A percentile compares a stretch with the other conserved stretches of the same genome.
Conservation (phyloP, 1,140 invertebrate species). For the Zaprionus ghesquierei region DNA sequence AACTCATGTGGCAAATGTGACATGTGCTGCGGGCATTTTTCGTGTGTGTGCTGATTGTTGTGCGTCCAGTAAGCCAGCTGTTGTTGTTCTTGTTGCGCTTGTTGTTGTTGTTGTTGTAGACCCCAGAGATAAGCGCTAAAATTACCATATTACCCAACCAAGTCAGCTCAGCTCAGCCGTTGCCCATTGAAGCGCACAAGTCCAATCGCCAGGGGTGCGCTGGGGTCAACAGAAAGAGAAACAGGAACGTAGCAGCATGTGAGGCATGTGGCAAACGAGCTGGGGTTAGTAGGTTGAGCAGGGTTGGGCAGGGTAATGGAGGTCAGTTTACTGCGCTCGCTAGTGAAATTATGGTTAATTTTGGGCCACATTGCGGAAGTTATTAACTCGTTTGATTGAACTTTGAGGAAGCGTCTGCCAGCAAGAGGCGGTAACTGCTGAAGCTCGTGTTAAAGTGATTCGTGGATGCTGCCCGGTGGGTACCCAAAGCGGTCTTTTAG, state of each 20-base stretch:
- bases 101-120: background rate
- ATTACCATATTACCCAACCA: conserved; percentile 59
- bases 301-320: conserved; percentile 28
- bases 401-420: conserved; percentile 43
- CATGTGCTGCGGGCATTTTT: conserved; percentile 70
- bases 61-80: conserved; percentile 27
- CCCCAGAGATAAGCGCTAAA: conserved; percentile 65
- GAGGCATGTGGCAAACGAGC: too few relatives aligned
- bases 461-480: background rate
- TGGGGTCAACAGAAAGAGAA: background rate
- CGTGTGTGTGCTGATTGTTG: conserved; percentile 47
- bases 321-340: conserved; percentile 57
- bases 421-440: conserved; percentile 5
- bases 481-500: background rate
- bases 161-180: background rate
- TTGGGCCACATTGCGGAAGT: conserved; percentile 68
- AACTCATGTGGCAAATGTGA: conserved; percentile 76
- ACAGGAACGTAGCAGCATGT: background rate
- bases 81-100: conserved; percentile 9
- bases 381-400: conserved; percentile 75
- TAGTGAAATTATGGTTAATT: conserved; percentile 65
- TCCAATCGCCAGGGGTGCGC: conserved; percentile 12
- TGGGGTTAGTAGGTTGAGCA: background rate
- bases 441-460: conserved; percentile 29
- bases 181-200: conserved; percentile 42